Conservation (phyloP, 2,113 vertebrate genomes). For the Menura novaehollandiae region DNA sequence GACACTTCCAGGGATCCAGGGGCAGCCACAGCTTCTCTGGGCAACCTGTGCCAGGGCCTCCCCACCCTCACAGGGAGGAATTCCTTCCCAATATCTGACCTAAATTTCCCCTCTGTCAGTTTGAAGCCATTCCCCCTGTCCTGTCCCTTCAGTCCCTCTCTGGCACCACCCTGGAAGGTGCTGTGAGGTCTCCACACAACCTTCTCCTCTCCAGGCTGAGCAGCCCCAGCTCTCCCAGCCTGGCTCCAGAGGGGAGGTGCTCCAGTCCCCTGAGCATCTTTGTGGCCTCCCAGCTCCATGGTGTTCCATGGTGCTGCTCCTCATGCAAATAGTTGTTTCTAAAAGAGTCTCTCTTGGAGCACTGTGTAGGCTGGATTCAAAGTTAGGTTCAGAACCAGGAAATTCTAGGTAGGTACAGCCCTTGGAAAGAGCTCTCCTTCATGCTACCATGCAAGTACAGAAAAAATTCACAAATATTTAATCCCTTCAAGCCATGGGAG, state of each 20-base stretch:
- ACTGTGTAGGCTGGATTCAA: background rate
- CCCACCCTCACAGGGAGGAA: background rate
- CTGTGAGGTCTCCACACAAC: background rate
- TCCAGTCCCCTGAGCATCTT: background rate
- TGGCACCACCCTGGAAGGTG: background rate
- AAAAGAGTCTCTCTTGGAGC: background rate
- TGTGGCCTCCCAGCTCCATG: background rate
- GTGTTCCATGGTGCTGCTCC: background rate
- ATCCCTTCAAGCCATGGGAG: background rate
- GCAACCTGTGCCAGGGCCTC: background rate
- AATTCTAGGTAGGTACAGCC: background rate
- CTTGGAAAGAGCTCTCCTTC: background rate
- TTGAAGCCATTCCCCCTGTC: background rate
- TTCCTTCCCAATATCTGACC: background rate
- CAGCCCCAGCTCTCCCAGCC: background rate
- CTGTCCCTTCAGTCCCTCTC: no score
- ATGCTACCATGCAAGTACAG: background rate
- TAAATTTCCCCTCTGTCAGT: accelerated
- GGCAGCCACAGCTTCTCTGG: background rate
- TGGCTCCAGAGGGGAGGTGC: background rate
- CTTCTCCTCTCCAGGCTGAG: background rate
- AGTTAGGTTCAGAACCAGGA: background rate
- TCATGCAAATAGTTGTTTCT: background rate
- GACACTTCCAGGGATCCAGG: background rate
- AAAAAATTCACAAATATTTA: background rate